Conservation (phyloP, 2,888 invertebrate species). For the Hirtodrosophila alboralis region DNA sequence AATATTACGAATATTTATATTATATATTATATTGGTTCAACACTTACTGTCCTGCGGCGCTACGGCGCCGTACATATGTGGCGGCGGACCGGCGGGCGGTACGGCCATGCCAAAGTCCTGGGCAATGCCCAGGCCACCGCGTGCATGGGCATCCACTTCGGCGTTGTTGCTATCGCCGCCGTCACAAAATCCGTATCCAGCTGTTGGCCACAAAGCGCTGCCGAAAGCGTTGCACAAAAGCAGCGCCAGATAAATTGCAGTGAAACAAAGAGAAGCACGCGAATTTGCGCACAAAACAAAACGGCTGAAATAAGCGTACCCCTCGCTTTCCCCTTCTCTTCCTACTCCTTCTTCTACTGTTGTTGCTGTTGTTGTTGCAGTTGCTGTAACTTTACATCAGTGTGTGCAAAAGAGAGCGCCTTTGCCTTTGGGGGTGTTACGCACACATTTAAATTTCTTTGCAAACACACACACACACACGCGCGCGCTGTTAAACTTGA, state of each 20-base stretch:
- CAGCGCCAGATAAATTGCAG: slow-evolving; percentile 47
- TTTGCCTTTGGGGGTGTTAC: slow-evolving; percentile 76
- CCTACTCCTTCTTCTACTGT: slow-evolving; percentile 7
- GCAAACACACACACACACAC: slow-evolving; percentile 21
- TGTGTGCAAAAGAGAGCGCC: slow-evolving; percentile 46
- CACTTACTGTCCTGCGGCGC: slow-evolving; percentile 86
- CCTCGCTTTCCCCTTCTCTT: not conserved
- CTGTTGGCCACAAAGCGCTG: slow-evolving; percentile 79
- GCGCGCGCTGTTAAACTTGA: slow-evolving; percentile 66
- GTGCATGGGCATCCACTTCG: slow-evolving; percentile 84
- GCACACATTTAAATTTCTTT: slow-evolving; percentile 47
- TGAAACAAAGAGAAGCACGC: slow-evolving; percentile 71
- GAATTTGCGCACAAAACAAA: slow-evolving; percentile 71
- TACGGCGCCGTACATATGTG: slow-evolving; percentile 86
- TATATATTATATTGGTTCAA: not conserved
- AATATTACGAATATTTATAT: not conserved
- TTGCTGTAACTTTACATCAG: slow-evolving; percentile 41
- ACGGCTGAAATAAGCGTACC: slow-evolving; percentile 45
- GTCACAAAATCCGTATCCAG: slow-evolving; percentile 80
- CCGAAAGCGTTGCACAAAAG: slow-evolving; percentile 49
- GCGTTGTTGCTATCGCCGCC: slow-evolving; percentile 80
- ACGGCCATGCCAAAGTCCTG: slow-evolving; percentile 86
- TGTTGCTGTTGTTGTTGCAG: slow-evolving; percentile 14
- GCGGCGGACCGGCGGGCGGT: slow-evolving; percentile 85
- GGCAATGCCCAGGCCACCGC: slow-evolving; percentile 84